phyloP scores from a whole-genome alignment of 2,888 invertebrate genomes.

The Nudaria mundana region DNA sequence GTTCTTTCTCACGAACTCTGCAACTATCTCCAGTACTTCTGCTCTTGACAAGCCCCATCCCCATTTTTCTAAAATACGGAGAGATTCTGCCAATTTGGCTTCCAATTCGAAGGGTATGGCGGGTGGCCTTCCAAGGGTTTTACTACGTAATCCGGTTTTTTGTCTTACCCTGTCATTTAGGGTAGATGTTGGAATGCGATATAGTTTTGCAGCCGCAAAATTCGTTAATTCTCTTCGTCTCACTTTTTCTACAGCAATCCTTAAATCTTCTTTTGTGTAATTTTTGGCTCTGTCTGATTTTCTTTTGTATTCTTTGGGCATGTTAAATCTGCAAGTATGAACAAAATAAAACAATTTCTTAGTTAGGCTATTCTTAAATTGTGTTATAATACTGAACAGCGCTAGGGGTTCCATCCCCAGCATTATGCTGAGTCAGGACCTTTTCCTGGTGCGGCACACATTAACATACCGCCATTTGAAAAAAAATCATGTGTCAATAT shows the following conservation, averaged over 20 bases:
- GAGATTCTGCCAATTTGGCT: not conserved
- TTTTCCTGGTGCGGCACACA: too few species aligned
- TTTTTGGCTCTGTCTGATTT: not conserved
- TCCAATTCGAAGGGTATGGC: not conserved
- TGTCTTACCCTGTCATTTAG: not conserved
- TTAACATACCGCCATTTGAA: too few species aligned
- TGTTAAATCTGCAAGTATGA: too few species aligned
- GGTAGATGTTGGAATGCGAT: conserved; percentile 1
- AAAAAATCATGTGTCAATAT: too few species aligned
- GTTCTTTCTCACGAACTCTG: not conserved
- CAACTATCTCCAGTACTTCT: not conserved
- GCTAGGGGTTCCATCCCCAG: too few species aligned
- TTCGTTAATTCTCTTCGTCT: not conserved
- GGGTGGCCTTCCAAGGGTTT: not conserved
- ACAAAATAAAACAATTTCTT: too few species aligned
- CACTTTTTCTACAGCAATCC: not conserved
- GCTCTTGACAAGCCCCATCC: not conserved
- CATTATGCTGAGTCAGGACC: too few species aligned
- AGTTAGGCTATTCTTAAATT: too few species aligned
- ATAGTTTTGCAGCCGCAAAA: conserved; percentile 2
- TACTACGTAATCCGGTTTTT: not conserved
- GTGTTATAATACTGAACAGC: too few species aligned
- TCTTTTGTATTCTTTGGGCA: not conserved
- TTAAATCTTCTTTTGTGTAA: not conserved
- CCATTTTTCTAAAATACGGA: not conserved